Evolutionary conservation across 2,888 invertebrate species (phyloP).

Genomic region (Stenichneumon culpator): DNA sequence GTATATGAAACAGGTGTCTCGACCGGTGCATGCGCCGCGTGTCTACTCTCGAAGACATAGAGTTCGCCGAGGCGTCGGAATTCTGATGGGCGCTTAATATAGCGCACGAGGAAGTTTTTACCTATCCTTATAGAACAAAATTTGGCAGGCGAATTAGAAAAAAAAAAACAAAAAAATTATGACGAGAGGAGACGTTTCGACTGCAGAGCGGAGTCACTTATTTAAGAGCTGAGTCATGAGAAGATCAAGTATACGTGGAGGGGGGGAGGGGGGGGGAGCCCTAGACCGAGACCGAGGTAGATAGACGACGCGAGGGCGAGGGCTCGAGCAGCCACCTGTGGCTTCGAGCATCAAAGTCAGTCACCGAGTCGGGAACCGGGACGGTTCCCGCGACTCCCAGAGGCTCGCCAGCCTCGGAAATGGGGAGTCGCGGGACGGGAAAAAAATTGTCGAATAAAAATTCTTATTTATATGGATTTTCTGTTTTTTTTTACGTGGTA

Average conservation of each 20-base stretch:
- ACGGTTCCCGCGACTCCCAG: slow-evolving; percentile 12
- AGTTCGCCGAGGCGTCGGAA: neutral
- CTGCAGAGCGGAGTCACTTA: neutral
- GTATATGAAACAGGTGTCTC: slow-evolving; percentile 14
- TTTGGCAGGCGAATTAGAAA: neutral
- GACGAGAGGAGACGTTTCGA: neutral
- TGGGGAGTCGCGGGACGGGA: too few relatives aligned
- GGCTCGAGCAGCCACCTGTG: slow-evolving; percentile 56
- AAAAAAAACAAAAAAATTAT: neutral
- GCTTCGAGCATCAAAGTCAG: slow-evolving; percentile 36
- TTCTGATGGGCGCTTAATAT: neutral
- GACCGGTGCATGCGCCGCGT: slow-evolving; percentile 2
- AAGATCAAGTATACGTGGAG: neutral
- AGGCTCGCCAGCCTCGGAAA: neutral
- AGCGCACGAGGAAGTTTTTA: neutral
- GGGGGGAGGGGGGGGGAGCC: neutral
- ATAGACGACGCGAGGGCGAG: slow-evolving; percentile 18
- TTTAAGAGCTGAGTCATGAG: slow-evolving; percentile 36
- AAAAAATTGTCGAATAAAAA: neutral
- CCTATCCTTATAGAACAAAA: neutral
- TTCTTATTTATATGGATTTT: neutral
- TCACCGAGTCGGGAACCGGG: slow-evolving; percentile 36
- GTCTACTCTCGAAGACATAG: neutral
- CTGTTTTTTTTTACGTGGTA: too few relatives aligned
- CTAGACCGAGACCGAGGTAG: slow-evolving; percentile 21